Conservation (phyloP, 53 echinoderm and acorn worm species). For the Stichopus horrens region DNA sequence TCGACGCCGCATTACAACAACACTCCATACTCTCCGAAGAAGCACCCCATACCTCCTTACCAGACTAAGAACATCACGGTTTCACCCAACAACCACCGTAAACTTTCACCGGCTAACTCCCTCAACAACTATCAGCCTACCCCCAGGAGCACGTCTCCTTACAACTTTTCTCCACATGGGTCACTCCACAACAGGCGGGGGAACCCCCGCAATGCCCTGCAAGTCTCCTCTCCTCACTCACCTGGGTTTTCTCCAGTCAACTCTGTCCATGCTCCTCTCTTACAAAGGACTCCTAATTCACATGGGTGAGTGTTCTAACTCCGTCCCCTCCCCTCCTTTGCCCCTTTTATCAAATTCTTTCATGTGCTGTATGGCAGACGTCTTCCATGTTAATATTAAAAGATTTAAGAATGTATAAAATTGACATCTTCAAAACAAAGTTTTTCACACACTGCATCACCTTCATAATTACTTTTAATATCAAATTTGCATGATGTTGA, state of each 20-base stretch:
- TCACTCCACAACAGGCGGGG: conserved; percentile 61
- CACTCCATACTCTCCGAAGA: conserved; percentile 57
- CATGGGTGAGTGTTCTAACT: conserved; percentile 36
- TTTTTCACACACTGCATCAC: no score
- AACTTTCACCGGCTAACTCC: conserved; percentile 92
- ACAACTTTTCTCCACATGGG: conserved; percentile 64
- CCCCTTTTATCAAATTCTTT: no score
- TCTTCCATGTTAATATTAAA: no score
- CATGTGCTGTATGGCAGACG: no score
- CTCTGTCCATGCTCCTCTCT: conserved; percentile 27
- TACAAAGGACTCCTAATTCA: conserved; percentile 31
- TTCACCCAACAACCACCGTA: conserved; percentile 75
- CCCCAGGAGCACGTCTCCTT: conserved; percentile 81
- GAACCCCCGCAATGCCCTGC: conserved; percentile 64
- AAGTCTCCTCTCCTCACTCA: conserved; percentile 84
- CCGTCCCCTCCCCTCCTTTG: no score
- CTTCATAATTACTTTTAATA: no score
- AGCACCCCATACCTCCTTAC: conserved; percentile 59
- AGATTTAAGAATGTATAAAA: no score
- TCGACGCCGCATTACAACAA: conserved; percentile 74
- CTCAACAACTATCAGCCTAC: conserved; percentile 68
- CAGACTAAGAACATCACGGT: conserved; percentile 60
- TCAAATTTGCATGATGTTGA: no score
- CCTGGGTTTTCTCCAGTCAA: conserved; percentile 77
- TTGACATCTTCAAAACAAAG: no score